Conservation (phyloP, 2,888 invertebrate species). For the Bugula neritina region DNA sequence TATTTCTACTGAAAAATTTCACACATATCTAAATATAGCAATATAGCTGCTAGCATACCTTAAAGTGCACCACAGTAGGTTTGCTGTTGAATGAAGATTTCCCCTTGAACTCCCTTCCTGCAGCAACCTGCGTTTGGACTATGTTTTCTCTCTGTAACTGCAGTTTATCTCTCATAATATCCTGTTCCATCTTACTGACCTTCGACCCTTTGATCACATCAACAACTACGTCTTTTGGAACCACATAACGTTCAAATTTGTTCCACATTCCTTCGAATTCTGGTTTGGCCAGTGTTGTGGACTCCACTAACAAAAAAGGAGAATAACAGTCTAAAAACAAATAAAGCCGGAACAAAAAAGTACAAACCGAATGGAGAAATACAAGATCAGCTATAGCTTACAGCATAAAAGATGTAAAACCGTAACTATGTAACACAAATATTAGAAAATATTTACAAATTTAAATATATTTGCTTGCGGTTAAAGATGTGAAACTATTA, state of each 20-base stretch:
- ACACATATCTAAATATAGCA: too few species aligned
- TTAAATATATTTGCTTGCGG: too few species aligned
- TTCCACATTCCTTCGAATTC: slow-evolving; percentile 53
- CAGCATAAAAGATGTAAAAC: too few species aligned
- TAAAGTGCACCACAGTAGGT: slow-evolving; percentile 52
- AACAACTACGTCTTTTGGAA: slow-evolving; percentile 38
- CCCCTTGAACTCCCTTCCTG: slow-evolving; percentile 49
- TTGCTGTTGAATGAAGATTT: slow-evolving; percentile 49
- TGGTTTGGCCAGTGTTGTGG: slow-evolving; percentile 43
- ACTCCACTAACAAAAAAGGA: slow-evolving; percentile 33
- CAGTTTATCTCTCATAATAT: slow-evolving; percentile 43
- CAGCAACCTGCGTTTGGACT: slow-evolving; percentile 49
- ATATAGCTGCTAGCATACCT: too few species aligned
- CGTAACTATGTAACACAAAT: too few species aligned
- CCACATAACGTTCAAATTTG: slow-evolving; percentile 45
- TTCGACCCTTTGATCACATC: slow-evolving; percentile 38
- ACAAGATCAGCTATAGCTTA: too few species aligned
- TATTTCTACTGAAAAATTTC: too few species aligned
- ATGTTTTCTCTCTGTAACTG: slow-evolving; percentile 47
- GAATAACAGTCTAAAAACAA: not conserved
- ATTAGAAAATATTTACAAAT: too few species aligned
- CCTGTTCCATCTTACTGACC: slow-evolving; percentile 51
- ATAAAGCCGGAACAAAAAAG: too few species aligned
- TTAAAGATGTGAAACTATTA: too few species aligned
- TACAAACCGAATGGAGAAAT: too few species aligned